phyloP scores from a whole-genome alignment of 2,888 invertebrate genomes.

The Coecobrya sp. region DNA sequence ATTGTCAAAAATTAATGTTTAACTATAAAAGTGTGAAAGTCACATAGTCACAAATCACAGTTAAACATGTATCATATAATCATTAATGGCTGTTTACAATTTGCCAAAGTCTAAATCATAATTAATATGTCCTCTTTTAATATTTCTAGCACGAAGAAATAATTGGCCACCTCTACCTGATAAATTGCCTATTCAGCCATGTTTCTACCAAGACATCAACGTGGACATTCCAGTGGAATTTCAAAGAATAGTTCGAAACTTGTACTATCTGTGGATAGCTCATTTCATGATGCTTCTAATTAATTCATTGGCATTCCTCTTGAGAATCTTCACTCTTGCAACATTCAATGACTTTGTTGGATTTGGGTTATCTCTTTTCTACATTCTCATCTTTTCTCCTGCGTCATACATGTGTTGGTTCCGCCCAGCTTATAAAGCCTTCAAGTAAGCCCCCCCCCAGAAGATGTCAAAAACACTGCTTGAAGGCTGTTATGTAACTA shows the following conservation, averaged over 20 bases:
- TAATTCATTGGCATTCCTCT: slow-evolving; percentile 95
- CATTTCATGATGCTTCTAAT: slow-evolving; percentile 95
- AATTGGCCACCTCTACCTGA: slow-evolving; percentile 99
- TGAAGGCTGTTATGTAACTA: too few species aligned
- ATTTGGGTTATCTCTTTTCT: slow-evolving; percentile 96
- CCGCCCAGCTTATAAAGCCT: slow-evolving; percentile 99
- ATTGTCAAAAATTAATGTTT: not conserved
- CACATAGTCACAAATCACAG: too few species aligned
- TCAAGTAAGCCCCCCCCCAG: slow-evolving; percentile 89
- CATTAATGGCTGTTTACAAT: too few species aligned
- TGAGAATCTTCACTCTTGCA: slow-evolving; percentile 90
- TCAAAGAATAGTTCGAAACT: slow-evolving; percentile 97
- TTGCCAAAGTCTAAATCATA: too few species aligned
- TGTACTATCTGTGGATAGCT: slow-evolving; percentile 99
- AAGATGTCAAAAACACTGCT: too few species aligned
- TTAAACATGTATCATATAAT: too few species aligned
- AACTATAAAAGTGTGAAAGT: too few species aligned
- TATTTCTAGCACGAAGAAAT: slow-evolving; percentile 91
- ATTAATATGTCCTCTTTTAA: not conserved
- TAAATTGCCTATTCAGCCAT: slow-evolving; percentile 97
- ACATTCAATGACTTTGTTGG: slow-evolving; percentile 90
- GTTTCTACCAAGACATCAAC: slow-evolving; percentile 99
- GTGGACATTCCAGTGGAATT: slow-evolving; percentile 99
- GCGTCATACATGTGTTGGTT: slow-evolving; percentile 99
- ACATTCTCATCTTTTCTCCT: slow-evolving; percentile 96